phyloP scores from a whole-genome alignment of 2,888 invertebrate genomes.

The Catonia carolina region DNA sequence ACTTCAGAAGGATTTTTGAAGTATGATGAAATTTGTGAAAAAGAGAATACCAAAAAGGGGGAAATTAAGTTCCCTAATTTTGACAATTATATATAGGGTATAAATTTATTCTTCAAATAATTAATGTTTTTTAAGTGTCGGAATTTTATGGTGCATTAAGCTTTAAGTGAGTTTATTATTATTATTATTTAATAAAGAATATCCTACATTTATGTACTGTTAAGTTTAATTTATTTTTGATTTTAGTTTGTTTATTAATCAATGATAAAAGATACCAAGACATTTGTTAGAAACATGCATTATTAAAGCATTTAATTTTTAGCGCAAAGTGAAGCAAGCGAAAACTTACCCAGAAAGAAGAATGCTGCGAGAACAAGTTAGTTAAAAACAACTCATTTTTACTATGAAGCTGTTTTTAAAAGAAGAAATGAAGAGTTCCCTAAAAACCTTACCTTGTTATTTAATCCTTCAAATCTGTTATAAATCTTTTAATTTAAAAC shows the following conservation, averaged over 20 bases:
- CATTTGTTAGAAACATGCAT: conserved; percentile 7
- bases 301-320: conserved; percentile 3
- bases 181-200: background rate
- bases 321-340: conserved; percentile 1
- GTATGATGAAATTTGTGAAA: background rate
- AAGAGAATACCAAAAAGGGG: conserved; percentile 16
- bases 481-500: too few species aligned
- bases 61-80: background rate
- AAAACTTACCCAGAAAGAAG: conserved; percentile 3
- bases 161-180: conserved; percentile 1
- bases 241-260: background rate
- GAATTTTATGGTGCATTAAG: too few species aligned
- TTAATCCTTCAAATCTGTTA: too few species aligned
- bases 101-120: too few species aligned
- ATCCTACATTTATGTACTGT: too few species aligned
- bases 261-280: background rate
- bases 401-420: too few species aligned
- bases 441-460: too few species aligned
- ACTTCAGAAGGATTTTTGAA: conserved; percentile 28
- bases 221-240: background rate
- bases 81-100: too few species aligned
- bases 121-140: too few species aligned
- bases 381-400: too few species aligned
- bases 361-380: too few species aligned
- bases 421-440: too few species aligned